A percentile compares a stretch with the other conserved stretches of the same genome.
These are phyloP conservation scores for Channa maculata DNA, from an alignment of 2,113 vertebrate genomes.

Conservation along the genomic window DNA sequence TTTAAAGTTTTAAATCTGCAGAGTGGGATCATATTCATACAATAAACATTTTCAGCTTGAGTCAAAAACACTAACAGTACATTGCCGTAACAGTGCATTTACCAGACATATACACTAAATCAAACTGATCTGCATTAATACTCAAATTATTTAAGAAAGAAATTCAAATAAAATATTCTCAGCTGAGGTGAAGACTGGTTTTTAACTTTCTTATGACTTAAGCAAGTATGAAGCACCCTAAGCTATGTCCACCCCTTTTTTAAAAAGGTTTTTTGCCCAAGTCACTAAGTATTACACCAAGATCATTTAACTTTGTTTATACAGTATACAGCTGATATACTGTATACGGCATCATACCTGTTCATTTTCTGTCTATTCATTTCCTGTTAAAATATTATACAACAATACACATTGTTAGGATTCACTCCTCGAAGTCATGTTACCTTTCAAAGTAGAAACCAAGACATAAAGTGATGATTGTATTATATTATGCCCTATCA, in stretches of 20 bases:
- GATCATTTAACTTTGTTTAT: constrained; percentile 33
- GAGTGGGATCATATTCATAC: background rate
- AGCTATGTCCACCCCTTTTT: background rate
- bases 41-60: background rate
- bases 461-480: constrained; percentile 26
- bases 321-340: background rate
- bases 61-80: too few species aligned
- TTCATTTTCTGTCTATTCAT: constrained; percentile 27
- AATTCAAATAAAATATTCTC: too few species aligned
- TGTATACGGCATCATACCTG: constrained; percentile 27
- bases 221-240: too few species aligned
- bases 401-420: background rate
- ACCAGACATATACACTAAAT: too few species aligned
- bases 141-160: background rate
- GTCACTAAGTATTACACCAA: constrained; percentile 17
- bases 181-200: too few species aligned
- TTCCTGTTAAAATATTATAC: background rate
- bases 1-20: background rate
- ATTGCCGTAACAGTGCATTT: too few species aligned
- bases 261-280: constrained; percentile 33
- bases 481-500: constrained; percentile 28
- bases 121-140: background rate
- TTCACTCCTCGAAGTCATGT: background rate
- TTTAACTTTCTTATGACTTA: too few species aligned
- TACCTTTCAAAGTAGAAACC: constrained; percentile 16